Conservation (phyloP, 2,113 vertebrate species). For the Bombycilla garrulus region DNA sequence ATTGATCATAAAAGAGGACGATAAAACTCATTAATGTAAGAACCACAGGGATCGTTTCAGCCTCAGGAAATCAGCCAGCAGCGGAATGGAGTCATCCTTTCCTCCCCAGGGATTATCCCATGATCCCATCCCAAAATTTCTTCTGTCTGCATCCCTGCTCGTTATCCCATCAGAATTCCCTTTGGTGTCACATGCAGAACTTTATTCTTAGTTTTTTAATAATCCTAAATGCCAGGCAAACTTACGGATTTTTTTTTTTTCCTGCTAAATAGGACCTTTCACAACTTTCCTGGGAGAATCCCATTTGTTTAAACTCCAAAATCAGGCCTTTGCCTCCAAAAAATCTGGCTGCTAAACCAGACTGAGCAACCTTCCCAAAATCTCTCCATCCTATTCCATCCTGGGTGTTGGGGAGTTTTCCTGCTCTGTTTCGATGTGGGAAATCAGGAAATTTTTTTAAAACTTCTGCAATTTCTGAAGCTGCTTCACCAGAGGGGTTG, state of each 20-base stretch:
- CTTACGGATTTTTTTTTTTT: not conserved
- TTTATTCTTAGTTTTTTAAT: not conserved
- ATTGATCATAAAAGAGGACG: not conserved
- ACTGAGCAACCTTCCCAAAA: not conserved
- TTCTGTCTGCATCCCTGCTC: not conserved
- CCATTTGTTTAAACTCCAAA: not conserved
- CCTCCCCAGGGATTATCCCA: not conserved
- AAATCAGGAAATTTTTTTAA: not conserved
- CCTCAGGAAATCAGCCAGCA: not conserved
- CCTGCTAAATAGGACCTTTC: not conserved
- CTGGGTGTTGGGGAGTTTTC: accelerated
- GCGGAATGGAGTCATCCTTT: not conserved
- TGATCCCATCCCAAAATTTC: not conserved
- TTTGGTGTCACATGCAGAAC: not conserved
- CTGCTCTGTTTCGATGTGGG: not conserved
- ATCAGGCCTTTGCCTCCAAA: not conserved
- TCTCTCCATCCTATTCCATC: not conserved
- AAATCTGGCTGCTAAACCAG: not conserved
- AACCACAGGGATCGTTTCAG: not conserved
- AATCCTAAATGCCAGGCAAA: not conserved
- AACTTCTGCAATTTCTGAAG: not conserved
- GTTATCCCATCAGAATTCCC: not conserved
- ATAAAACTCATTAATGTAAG: not conserved
- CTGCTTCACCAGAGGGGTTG: not conserved
- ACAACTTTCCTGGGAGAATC: not conserved